Evolutionary conservation across 2,888 invertebrate species (phyloP).

Genomic region (Morpho helenor): DNA sequence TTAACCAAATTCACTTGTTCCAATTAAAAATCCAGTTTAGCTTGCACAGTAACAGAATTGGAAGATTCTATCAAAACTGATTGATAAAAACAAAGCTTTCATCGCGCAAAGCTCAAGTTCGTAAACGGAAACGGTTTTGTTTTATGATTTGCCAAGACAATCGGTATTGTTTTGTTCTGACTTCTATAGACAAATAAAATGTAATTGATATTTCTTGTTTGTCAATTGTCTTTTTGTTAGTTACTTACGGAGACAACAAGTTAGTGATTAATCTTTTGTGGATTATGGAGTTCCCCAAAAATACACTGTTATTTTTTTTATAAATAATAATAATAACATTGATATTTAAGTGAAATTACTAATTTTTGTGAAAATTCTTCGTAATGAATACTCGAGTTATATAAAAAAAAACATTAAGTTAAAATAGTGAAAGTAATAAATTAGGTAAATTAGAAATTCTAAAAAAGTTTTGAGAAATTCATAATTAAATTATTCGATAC

Average conservation of each 20-base stretch:
- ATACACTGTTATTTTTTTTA: background rate
- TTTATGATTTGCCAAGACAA: conserved; percentile 6
- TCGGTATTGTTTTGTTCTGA: conserved; percentile 8
- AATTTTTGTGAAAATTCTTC: no score
- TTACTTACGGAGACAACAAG: conserved; percentile 1
- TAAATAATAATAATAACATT: background rate
- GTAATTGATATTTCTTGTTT: conserved; percentile 1
- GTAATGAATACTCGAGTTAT: no score
- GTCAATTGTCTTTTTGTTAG: background rate
- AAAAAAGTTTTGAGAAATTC: no score
- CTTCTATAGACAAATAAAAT: conserved; percentile 5
- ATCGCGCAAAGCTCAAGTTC: background rate
- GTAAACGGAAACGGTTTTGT: conserved; percentile 6
- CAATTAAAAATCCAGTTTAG: no score
- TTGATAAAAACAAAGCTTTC: background rate
- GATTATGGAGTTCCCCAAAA: conserved; percentile 2
- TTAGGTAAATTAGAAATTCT: no score
- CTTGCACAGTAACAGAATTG: no score
- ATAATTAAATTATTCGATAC: no score
- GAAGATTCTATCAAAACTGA: background rate
- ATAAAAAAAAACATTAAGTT: no score
- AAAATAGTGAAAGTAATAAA: no score
- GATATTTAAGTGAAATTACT: background rate
- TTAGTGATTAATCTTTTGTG: background rate
- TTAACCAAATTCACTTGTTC: no score